phyloP scores from a whole-genome alignment of 2,113 vertebrate species.

The Apteryx mantelli region DNA sequence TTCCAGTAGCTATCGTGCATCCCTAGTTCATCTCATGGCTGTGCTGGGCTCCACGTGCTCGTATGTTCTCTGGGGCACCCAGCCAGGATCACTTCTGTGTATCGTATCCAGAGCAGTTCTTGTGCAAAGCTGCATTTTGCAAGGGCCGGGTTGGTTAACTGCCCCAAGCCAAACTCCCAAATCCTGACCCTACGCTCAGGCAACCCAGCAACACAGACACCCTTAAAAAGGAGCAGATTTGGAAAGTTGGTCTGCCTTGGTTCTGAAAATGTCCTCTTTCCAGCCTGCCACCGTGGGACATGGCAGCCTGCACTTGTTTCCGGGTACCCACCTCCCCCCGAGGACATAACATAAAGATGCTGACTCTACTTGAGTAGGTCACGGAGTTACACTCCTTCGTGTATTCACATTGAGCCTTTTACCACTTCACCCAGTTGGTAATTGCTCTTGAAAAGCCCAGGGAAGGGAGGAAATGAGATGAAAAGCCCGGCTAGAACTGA shows the following conservation, averaged over 20 bases:
- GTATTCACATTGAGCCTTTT: background rate
- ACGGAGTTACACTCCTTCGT: background rate
- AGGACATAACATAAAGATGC: accelerated
- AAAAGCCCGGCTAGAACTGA: background rate
- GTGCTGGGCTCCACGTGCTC: accelerated
- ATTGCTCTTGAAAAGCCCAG: background rate
- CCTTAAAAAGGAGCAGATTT: background rate
- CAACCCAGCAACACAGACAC: background rate
- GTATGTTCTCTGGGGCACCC: accelerated
- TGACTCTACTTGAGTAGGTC: background rate
- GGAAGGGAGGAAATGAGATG: background rate
- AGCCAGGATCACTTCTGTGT: accelerated
- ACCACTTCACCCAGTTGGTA: background rate
- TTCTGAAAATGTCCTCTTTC: background rate
- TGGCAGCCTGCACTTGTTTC: background rate
- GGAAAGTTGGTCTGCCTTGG: background rate
- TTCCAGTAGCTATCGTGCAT: accelerated
- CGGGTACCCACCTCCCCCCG: background rate
- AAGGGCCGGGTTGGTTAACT: background rate
- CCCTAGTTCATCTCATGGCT: background rate
- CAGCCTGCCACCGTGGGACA: accelerated
- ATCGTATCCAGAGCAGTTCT: background rate
- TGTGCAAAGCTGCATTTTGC: background rate
- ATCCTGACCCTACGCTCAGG: background rate
- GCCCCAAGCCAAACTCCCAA: background rate